Evolutionary conservation across 2,797 vertebrate genomes (phyloP).

Genomic region (Danio kyathit): DNA sequence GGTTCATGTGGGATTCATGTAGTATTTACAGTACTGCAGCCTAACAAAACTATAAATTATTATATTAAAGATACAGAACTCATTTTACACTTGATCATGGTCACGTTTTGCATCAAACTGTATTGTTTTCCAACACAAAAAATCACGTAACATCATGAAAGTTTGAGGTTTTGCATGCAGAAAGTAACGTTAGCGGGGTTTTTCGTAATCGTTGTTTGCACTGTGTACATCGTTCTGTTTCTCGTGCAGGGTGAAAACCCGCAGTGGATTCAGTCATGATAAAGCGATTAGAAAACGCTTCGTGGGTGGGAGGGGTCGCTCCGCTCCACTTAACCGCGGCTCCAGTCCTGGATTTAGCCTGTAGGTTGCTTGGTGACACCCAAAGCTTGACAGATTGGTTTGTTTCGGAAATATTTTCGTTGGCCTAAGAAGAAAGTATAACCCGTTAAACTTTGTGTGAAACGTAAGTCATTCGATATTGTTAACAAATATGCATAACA

Average conservation of each 20-base stretch:
- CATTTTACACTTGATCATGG: neutral
- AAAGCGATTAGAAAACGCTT: neutral
- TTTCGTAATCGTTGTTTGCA: too few species aligned
- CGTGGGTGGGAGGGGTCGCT: neutral
- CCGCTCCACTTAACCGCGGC: neutral
- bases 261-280: fast-evolving
- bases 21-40: neutral
- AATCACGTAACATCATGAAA: neutral
- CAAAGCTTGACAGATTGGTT: neutral
- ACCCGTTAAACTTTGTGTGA: neutral
- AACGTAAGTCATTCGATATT: neutral
- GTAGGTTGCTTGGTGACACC: constrained; percentile 7
- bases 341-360: neutral
- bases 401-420: constrained; percentile 5
- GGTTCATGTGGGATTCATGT: neutral
- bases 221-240: neutral
- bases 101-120: neutral
- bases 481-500: neutral
- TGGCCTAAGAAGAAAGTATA: neutral
- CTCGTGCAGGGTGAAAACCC: neutral
- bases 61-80: too few species aligned
- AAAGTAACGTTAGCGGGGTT: neutral
- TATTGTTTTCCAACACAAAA: neutral
- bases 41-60: too few species aligned
- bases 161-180: neutral